Evolutionary conservation across 2,888 invertebrate species (phyloP).

Genomic region (Oegoconia quadripuncta): DNA sequence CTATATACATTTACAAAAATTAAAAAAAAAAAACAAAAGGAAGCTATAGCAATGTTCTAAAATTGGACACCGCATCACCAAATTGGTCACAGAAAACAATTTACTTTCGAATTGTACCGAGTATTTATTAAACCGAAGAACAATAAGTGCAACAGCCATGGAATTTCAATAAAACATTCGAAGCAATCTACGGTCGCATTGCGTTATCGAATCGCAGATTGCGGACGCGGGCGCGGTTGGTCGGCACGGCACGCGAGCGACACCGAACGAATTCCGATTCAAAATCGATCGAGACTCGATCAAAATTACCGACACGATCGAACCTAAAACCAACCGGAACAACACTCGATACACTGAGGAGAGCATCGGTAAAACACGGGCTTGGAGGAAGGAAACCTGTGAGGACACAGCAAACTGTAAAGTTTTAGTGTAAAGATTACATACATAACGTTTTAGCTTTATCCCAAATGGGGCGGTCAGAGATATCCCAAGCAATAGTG

Average conservation of each 20-base stretch:
- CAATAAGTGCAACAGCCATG: conserved; percentile 33
- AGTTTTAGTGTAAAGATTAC: too few species aligned
- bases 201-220: conserved; percentile 60
- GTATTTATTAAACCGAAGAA: conserved; percentile 11
- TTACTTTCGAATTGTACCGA: conserved; percentile 15
- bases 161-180: conserved; percentile 38
- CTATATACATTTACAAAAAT: too few species aligned
- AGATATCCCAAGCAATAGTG: too few species aligned
- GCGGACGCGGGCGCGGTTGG: conserved; percentile 25
- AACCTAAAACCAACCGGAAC: conserved; percentile 58
- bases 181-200: conserved; percentile 28
- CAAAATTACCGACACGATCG: conserved; percentile 37
- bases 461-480: too few species aligned
- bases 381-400: not conserved
- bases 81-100: conserved; percentile 4
- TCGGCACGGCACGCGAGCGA: conserved; percentile 53
- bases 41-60: not conserved
- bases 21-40: too few species aligned
- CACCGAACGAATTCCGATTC: conserved; percentile 41
- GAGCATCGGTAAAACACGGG: conserved; percentile 44
- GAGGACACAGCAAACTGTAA: too few species aligned
- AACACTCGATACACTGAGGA: conserved; percentile 23
- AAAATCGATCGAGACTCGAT: conserved; percentile 28
- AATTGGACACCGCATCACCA: not conserved
- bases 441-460: too few species aligned